Percentiles rank a stretch among this genome's conserved stretches.
These are phyloP conservation scores for Aramus guarauna DNA, from an alignment of 2,113 vertebrate genomes.

Conservation along the genomic window DNA sequence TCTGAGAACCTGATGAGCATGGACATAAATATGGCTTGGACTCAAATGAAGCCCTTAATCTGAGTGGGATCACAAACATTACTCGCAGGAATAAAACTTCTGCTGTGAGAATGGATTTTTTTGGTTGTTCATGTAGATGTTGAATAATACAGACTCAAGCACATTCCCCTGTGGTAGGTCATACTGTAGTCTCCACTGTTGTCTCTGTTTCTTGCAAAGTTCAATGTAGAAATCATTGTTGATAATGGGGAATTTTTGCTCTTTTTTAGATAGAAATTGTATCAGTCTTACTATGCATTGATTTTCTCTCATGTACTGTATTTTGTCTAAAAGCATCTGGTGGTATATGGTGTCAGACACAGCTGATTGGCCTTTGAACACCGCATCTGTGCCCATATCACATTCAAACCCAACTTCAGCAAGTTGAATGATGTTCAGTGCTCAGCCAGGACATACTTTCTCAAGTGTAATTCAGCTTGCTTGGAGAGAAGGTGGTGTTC, in stretches of 20 bases:
- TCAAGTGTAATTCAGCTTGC: constrained; percentile 47
- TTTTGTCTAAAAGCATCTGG: constrained; percentile 54
- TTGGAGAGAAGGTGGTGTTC: constrained; percentile 43
- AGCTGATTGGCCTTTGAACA: constrained; percentile 65
- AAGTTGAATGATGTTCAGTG: constrained; percentile 40
- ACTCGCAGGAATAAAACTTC: neutral
- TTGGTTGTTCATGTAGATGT: neutral
- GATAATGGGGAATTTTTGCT: neutral
- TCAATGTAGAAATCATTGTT: neutral
- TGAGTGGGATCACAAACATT: neutral
- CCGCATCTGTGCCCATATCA: constrained; percentile 49
- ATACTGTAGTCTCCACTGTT: neutral
- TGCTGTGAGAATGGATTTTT: neutral
- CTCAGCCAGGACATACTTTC: constrained; percentile 59
- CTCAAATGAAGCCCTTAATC: neutral
- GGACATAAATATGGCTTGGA: neutral
- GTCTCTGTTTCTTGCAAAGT: neutral
- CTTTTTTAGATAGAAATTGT: constrained; percentile 1
- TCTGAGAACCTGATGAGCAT: neutral
- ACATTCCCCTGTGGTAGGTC: neutral
- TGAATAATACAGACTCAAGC: neutral
- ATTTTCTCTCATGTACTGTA: constrained; percentile 29
- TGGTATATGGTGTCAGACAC: constrained; percentile 47
- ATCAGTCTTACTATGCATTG: neutral
- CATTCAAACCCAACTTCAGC: constrained; percentile 41